Evolutionary conservation across 30 jellyfish, hydroid and myxozoan species (phyloP).

Genomic region (Clytia hemisphaerica): DNA sequence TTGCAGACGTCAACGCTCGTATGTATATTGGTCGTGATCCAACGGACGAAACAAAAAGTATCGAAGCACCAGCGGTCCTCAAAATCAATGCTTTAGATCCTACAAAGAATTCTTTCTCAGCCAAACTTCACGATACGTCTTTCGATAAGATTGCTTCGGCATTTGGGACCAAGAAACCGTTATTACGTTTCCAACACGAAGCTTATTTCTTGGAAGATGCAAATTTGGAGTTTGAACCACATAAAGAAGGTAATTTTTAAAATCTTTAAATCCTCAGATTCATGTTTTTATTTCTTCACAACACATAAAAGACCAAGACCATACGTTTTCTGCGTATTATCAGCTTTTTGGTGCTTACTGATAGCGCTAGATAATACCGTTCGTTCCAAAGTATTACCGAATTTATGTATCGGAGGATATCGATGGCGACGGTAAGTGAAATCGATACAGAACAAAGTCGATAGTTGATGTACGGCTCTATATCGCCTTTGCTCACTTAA

Average conservation of each 20-base stretch:
- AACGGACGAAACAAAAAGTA: neutral
- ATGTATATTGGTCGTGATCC: constrained; percentile 11
- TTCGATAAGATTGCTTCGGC: constrained; percentile 31
- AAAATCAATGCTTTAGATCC: constrained; percentile 20
- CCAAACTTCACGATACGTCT: constrained; percentile 11
- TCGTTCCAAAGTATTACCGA: too few species aligned
- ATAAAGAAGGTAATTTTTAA: constrained; percentile 30
- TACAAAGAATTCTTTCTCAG: constrained; percentile 19
- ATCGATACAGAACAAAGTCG: too few species aligned
- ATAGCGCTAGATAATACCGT: too few species aligned
- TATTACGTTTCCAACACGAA: constrained; percentile 16
- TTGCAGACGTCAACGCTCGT: neutral
- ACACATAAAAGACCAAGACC: too few species aligned
- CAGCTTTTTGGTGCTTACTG: too few species aligned
- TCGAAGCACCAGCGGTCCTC: constrained; percentile 14
- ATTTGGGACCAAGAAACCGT: constrained; percentile 28
- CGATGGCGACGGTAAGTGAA: too few species aligned
- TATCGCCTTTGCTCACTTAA: too few species aligned
- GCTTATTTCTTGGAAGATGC: constrained; percentile 24
- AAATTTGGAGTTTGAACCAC: constrained; percentile 1
- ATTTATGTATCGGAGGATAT: too few species aligned
- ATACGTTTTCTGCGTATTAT: too few species aligned
- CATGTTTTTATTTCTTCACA: too few species aligned
- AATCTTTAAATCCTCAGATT: too few species aligned
- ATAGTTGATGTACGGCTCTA: too few species aligned